Evolutionary conservation across 2,113 vertebrate species (phyloP), one percentile per base, ranked within the genome.

Genomic region (Calyptomena viridis): DNA sequence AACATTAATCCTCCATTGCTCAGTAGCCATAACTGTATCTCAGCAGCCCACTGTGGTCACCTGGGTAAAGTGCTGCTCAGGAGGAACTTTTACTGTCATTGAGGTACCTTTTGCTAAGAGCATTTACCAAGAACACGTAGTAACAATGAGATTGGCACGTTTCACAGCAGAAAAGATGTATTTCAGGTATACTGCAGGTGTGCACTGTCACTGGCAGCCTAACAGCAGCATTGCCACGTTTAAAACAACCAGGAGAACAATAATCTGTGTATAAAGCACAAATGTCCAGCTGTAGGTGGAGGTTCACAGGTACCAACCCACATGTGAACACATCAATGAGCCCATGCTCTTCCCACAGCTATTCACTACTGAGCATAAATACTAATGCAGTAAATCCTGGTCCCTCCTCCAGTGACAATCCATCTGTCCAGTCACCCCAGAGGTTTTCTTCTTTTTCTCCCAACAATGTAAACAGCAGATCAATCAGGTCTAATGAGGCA

Each of bases 151-250:
- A 60, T 84, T 69, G 23, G 37, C 62, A 73, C 25, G 2, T 60
- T 80, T 76, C 90, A 92, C 55, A 68, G 84, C 83, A 92, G 92
- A 94, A 93, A 96, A 94, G 25, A 56, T 52, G 14, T 93, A 92
- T 87, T 95, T 92, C 40, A 14, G 71, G 90, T 22, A 75, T 33
- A 77, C 30, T 46, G 24, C 72, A 22, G 42, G 11, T 30, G 53
- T 44, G 73, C 7, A 15, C 13, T 15, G 2, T 6, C 25, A 25
- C 72, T 28, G 11, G 30, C 62, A 78, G 84, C 73, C 78, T 40
- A 56, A 60, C 31, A 58, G 37, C 33, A 89, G 80, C 84, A 27
- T 31, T 35, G 50, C 42, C 77, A 21, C 33, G 33, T 42, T 91
- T 67, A 14, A n/a, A 76, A 69, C 62, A 60, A 52, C 22, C 59